Conservation (phyloP, 2,113 vertebrate genomes). For the Marcusenius ussheri region DNA sequence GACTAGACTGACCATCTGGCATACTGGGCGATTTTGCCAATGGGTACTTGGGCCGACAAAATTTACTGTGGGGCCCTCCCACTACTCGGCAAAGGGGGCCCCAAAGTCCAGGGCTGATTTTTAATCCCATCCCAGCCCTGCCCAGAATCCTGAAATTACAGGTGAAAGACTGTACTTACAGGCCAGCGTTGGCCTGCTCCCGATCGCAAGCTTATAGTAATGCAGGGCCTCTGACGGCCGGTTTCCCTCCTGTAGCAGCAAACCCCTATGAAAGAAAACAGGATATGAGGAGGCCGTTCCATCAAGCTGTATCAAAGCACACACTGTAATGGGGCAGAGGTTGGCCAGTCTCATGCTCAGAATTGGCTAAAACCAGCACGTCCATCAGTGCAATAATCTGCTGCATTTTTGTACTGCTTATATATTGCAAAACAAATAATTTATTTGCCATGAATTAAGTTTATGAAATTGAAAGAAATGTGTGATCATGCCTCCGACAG, state of each 20-base stretch:
- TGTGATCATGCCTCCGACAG: too few relatives aligned
- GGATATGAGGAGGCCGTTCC: not conserved
- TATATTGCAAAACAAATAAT: too few relatives aligned
- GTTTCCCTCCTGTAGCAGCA: conserved; percentile 94
- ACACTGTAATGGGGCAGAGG: not conserved
- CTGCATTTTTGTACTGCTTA: not conserved
- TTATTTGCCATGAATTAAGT: too few relatives aligned
- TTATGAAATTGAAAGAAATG: too few relatives aligned
- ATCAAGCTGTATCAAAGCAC: not conserved
- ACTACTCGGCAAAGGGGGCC: not conserved
- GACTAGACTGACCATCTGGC: not conserved
- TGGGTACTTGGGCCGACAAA: not conserved
- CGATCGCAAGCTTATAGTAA: conserved; percentile 96
- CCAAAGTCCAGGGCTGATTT: not conserved
- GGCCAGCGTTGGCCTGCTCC: conserved; percentile 93
- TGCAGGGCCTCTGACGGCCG: conserved; percentile 88
- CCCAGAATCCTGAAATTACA: not conserved
- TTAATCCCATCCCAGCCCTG: not conserved
- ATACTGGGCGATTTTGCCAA: not conserved
- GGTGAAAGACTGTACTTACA: conserved; percentile 77
- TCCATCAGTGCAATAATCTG: not conserved
- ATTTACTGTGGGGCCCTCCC: not conserved
- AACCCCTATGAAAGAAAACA: conserved; percentile 65
- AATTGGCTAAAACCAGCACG: not conserved
- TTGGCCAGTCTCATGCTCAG: not conserved